A percentile compares a stretch with the other conserved stretches of the same genome.
Evolutionary conservation across 2,113 vertebrate genomes (phyloP).

Genomic region (Eulacestoma nigropectus): DNA sequence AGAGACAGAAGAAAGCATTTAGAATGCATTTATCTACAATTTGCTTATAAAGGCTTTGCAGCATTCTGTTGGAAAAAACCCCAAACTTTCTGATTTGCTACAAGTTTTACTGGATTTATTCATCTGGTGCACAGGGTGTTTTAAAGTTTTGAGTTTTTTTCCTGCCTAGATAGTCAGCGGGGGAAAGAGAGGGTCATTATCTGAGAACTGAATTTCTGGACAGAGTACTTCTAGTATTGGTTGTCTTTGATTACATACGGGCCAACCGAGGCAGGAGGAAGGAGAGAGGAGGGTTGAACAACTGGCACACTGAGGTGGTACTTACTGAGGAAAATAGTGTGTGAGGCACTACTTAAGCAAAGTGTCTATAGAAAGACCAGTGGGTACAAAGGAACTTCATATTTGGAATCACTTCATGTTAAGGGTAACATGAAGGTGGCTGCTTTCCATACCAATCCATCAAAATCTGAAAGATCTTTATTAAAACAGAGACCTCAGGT

Average conservation of each 20-base stretch:
- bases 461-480: not conserved
- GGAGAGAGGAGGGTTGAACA: not conserved
- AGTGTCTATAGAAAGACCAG: not conserved
- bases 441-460: not conserved
- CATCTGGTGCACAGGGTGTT: not conserved
- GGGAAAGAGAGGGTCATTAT: not conserved
- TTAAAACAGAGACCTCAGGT: not conserved
- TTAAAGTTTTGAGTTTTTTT: not conserved
- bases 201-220: not conserved
- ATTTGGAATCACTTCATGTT: not conserved
- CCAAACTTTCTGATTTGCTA: not conserved
- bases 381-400: not conserved
- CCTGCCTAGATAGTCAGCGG: not conserved
- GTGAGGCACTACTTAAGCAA: not conserved
- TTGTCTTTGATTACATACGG: not conserved
- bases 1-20: not conserved
- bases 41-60: not conserved
- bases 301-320: not conserved
- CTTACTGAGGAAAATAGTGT: not conserved
- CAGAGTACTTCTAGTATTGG: not conserved
- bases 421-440: not conserved
- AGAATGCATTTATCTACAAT: not conserved
- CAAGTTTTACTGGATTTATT: not conserved
- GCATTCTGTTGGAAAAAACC: fast-evolving
- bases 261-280: not conserved